Evolutionary conservation across 2,888 invertebrate species (phyloP).

Genomic region (Rhaphigaster nebulosa): DNA sequence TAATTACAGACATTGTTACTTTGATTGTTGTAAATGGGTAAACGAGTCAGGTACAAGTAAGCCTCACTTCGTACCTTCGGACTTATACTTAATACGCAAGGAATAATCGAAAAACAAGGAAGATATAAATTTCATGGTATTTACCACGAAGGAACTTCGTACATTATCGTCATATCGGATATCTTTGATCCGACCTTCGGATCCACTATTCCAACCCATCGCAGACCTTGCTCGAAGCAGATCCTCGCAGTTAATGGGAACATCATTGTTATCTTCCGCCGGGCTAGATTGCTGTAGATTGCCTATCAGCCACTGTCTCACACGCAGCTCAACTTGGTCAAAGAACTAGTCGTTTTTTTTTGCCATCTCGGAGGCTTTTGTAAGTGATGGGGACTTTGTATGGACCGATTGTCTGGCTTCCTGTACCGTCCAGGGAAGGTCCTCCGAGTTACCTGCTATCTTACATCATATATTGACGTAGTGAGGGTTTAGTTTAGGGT

Average conservation of each 20-base stretch:
- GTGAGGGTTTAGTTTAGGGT: neutral
- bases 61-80: too few relatives aligned
- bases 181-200: neutral
- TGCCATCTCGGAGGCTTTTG: neutral
- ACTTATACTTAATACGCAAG: too few relatives aligned
- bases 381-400: neutral
- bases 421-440: neutral
- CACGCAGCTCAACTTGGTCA: neutral
- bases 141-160: too few relatives aligned
- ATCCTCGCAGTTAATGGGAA: neutral
- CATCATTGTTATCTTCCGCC: constrained; percentile 34
- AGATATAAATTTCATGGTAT: too few relatives aligned
- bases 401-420: neutral
- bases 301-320: constrained; percentile 46
- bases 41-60: neutral
- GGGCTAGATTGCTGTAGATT: constrained; percentile 21
- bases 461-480: neutral
- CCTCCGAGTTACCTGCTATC: neutral
- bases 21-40: too few relatives aligned
- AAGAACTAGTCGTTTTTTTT: neutral
- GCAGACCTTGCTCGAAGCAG: neutral
- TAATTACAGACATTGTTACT: neutral
- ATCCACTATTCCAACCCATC: neutral
- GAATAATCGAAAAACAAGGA: too few relatives aligned
- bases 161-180: neutral